phyloP scores from a whole-genome alignment of 1,140 invertebrate species.

The Augochlora pura region DNA sequence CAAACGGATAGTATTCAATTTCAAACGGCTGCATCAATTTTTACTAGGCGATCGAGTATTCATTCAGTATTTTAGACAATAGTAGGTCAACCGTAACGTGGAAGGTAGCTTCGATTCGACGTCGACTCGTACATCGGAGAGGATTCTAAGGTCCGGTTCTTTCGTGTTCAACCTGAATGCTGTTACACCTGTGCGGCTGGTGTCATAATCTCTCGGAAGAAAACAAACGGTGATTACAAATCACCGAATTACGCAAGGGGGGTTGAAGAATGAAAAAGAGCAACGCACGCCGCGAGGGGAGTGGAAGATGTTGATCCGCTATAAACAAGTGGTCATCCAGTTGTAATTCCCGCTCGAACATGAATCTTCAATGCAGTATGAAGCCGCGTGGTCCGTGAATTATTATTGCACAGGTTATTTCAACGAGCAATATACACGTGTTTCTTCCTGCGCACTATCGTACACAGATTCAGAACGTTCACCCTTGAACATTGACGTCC shows the following conservation, averaged over 20 bases:
- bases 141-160: conserved; percentile 18
- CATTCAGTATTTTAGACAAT: no score
- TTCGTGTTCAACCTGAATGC: conserved; percentile 13
- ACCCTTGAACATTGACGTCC: no score
- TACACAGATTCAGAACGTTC: no score
- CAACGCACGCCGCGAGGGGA: conserved; percentile 24
- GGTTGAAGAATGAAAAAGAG: conserved; percentile 12
- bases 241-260: conserved; percentile 53
- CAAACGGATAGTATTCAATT: no score
- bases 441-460: not conserved
- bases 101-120: no score
- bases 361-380: conserved; percentile 15
- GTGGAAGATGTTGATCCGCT: conserved; percentile 43
- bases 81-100: no score
- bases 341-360: conserved; percentile 26
- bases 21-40: no score
- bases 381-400: conserved; percentile 35
- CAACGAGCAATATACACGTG: not conserved
- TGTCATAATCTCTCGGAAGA: conserved; percentile 29
- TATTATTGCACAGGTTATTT: conserved; percentile 27
- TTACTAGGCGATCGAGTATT: no score
- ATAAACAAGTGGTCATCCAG: conserved; percentile 38
- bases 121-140: no score
- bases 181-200: conserved; percentile 37
- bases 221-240: conserved; percentile 56